A percentile compares a stretch with the other conserved stretches of the same genome.
phyloP scores from a whole-genome alignment of 2,888 invertebrate species.

The Lepidonotus clava region DNA sequence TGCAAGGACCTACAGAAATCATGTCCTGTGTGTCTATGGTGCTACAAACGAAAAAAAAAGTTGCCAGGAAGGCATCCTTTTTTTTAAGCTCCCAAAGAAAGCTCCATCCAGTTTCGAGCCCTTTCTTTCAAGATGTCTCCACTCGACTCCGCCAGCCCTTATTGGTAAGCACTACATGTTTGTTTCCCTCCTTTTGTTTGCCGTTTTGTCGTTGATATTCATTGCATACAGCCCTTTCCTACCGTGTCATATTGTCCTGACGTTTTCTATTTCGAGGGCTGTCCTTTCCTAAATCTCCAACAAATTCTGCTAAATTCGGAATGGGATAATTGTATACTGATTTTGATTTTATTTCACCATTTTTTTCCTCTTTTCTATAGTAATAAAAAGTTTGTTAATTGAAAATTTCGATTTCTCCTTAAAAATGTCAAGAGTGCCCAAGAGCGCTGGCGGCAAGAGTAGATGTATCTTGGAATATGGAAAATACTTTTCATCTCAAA shows the following conservation, averaged over 20 bases:
- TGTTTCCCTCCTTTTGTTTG: conserved; percentile 20
- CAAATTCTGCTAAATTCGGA: not conserved
- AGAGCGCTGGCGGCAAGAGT: not conserved
- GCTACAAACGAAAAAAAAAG: too few species aligned
- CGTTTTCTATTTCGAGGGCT: too few species aligned
- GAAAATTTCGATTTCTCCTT: too few species aligned
- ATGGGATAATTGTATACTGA: too few species aligned
- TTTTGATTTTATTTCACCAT: too few species aligned
- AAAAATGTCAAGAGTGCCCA: not conserved
- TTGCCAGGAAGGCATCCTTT: too few species aligned
- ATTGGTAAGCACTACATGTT: conserved; percentile 28
- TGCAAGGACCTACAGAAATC: too few species aligned
- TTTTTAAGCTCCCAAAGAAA: not conserved
- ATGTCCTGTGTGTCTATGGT: too few species aligned
- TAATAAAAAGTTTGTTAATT: too few species aligned
- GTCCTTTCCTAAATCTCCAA: too few species aligned
- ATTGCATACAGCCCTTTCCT: not conserved
- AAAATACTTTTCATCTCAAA: too few species aligned
- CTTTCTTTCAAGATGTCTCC: conserved; percentile 11
- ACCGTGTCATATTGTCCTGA: not conserved
- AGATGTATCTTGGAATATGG: not conserved
- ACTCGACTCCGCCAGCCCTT: not conserved
- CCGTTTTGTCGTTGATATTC: not conserved
- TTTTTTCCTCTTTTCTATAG: too few species aligned
- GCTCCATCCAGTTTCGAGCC: not conserved